Conservation (phyloP, 1,140 invertebrate genomes). For the Tetragonula clypearis region DNA sequence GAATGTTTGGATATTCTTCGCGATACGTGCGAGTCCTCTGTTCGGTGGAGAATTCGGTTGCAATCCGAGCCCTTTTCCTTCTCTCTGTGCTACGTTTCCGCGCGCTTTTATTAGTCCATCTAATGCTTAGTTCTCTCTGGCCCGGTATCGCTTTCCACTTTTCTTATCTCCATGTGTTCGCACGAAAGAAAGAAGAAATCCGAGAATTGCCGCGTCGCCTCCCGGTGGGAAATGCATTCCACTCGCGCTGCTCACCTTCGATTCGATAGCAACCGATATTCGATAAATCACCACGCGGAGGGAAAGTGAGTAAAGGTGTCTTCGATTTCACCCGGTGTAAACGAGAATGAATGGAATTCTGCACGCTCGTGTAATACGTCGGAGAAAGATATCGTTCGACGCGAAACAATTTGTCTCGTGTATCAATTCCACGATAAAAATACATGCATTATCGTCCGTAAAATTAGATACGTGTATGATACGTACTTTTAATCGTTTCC, state of each 20-base stretch:
- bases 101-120: not conserved
- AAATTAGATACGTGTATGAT: no score
- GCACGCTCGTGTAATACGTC: not conserved
- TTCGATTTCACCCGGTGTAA: not conserved
- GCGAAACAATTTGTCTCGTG: not conserved
- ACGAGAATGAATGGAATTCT: slow-evolving; percentile 4
- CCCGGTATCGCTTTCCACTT: not conserved
- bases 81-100: not conserved
- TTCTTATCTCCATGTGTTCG: not conserved
- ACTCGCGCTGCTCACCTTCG: not conserved
- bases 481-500: no score
- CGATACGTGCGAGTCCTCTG: not conserved
- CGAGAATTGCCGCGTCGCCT: not conserved
- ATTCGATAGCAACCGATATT: not conserved
- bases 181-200: not conserved
- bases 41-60: not conserved
- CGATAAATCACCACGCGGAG: slow-evolving; percentile 25
- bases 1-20: slow-evolving; percentile 3
- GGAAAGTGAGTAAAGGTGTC: slow-evolving; percentile 28
- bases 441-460: no score
- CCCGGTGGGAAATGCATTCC: not conserved
- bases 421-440: no score
- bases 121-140: not conserved
- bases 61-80: not conserved
- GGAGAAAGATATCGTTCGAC: not conserved